phyloP scores from a whole-genome alignment of 2,888 invertebrate genomes.

The Neocrepidodera transversa region DNA sequence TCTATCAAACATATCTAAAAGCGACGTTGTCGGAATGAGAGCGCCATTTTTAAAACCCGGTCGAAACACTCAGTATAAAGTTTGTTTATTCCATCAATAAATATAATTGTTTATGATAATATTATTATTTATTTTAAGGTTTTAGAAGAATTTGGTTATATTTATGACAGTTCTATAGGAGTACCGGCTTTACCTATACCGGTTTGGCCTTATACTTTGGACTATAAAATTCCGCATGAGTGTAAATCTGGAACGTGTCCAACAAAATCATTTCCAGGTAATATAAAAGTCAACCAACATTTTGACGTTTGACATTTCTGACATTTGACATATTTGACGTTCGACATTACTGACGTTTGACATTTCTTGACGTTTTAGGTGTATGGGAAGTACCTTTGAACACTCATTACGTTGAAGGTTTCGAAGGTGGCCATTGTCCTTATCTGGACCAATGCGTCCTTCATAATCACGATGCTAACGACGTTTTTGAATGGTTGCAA shows the following conservation, averaged over 20 bases:
- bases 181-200: constrained; percentile 81
- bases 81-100: neutral
- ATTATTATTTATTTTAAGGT: constrained; percentile 64
- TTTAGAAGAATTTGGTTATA: constrained; percentile 89
- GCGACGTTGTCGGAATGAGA: constrained; percentile 85
- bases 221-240: constrained; percentile 91
- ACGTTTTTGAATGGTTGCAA: constrained; percentile 87
- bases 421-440: constrained; percentile 91
- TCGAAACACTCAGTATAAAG: constrained; percentile 90
- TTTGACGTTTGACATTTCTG: constrained; percentile 3
- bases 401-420: constrained; percentile 86
- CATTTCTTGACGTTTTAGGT: no score
- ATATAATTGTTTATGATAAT: neutral
- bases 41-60: constrained; percentile 93
- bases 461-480: constrained; percentile 78
- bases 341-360: no score
- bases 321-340: no score
- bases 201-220: constrained; percentile 94
- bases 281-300: neutral
- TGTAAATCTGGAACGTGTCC: constrained; percentile 94
- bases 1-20: constrained; percentile 82
- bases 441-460: constrained; percentile 92
- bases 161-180: constrained; percentile 91
- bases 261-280: constrained; percentile 85
- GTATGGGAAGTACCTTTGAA: constrained; percentile 94